Conservation (phyloP, 2,797 vertebrate genomes). For the Aselliscus stoliczkanus region DNA sequence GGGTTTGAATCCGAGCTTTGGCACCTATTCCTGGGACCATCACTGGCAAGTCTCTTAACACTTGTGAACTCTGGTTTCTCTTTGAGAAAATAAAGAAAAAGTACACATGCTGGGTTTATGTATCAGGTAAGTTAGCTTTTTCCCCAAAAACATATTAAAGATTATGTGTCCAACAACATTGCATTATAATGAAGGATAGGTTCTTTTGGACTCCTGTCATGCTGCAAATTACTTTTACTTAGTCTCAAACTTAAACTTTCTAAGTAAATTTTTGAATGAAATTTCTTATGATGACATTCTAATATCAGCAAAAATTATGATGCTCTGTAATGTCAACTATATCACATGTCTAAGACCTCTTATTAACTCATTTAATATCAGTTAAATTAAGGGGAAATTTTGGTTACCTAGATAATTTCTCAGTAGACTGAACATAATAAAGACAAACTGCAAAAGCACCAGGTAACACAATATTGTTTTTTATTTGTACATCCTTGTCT, state of each 20-base stretch:
- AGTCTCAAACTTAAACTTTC: not conserved
- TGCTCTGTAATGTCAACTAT: not conserved
- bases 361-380: not conserved
- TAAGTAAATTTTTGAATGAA: not conserved
- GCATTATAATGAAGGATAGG: not conserved
- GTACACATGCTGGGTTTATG: not conserved
- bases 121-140: not conserved
- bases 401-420: not conserved
- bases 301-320: not conserved
- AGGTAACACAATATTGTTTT: not conserved
- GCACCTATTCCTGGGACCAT: fast-evolving
- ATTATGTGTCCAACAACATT: not conserved
- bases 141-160: not conserved
- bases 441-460: not conserved
- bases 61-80: not conserved
- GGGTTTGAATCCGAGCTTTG: not conserved
- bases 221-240: not conserved
- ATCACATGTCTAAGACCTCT: not conserved
- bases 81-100: not conserved
- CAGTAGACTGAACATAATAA: not conserved
- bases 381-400: not conserved
- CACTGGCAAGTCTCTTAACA: not conserved
- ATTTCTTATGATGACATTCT: not conserved
- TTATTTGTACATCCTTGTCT: not conserved
- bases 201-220: not conserved